A percentile compares a stretch with the other conserved stretches of the same genome.
Evolutionary conservation across 2,888 invertebrate genomes (phyloP).

Genomic region (Lysandra coridon): DNA sequence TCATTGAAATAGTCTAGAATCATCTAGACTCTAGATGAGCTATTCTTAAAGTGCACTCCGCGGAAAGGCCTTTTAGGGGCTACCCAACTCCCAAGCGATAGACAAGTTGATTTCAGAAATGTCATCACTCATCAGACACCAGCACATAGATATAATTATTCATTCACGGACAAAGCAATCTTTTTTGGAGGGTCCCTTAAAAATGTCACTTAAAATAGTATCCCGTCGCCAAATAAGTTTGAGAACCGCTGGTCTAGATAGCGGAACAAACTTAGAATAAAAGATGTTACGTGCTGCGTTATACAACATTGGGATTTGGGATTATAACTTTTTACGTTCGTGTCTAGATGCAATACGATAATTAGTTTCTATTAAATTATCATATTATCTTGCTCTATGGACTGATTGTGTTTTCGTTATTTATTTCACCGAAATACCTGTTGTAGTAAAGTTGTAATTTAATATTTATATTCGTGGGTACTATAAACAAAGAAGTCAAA

Average conservation of each 20-base stretch:
- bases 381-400: background rate
- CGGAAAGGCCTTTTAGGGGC: too few relatives aligned
- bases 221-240: too few relatives aligned
- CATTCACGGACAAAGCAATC: too few relatives aligned
- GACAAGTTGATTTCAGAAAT: too few relatives aligned
- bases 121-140: too few relatives aligned
- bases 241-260: background rate
- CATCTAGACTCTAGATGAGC: background rate
- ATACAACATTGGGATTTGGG: background rate
- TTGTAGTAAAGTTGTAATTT: background rate
- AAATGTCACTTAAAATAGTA: too few relatives aligned
- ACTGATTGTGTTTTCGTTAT: background rate
- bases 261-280: background rate
- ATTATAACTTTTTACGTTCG: constrained; percentile 8
- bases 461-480: background rate
- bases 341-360: background rate
- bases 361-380: too few relatives aligned
- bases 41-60: too few relatives aligned
- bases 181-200: too few relatives aligned
- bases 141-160: too few relatives aligned
- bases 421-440: background rate
- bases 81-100: too few relatives aligned
- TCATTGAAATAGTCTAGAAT: background rate
- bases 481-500: background rate
- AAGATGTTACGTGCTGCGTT: constrained; percentile 13